Percentiles rank a stretch among this genome's conserved stretches.
Conservation (phyloP, 2,113 vertebrate species). For the Nannospalax galili region DNA sequence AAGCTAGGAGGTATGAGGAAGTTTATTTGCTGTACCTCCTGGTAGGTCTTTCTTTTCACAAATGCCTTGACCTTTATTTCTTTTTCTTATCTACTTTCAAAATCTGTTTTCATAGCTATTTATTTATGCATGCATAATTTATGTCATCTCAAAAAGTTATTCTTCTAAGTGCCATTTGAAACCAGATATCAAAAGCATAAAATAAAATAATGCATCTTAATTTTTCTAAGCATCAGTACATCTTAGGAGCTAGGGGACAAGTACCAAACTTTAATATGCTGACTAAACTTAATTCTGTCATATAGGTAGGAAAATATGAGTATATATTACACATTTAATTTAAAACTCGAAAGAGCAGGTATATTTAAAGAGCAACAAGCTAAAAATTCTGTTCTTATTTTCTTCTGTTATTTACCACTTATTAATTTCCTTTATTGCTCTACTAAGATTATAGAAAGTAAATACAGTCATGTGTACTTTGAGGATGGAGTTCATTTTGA, state of each 20-base stretch:
- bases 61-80: not conserved
- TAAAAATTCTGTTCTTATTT: not conserved
- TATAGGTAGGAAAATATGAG: not conserved
- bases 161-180: conserved; percentile 19
- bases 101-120: conserved; percentile 11
- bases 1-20: not conserved
- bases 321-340: not conserved
- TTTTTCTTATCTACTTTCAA: conserved; percentile 8
- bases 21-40: not conserved
- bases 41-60: not conserved
- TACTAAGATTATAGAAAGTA: not conserved
- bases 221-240: not conserved
- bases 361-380: not conserved
- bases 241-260: not conserved
- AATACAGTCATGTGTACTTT: not conserved
- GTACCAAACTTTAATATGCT: not conserved
- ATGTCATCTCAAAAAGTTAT: not conserved
- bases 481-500: not conserved
- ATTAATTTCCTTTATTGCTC: conserved; percentile 12
- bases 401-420: conserved; percentile 20
- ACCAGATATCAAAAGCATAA: conserved; percentile 38
- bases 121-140: conserved; percentile 40
- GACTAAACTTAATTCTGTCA: conserved; percentile 23
- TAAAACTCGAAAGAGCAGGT: not conserved
- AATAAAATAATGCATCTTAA: conserved; percentile 42